phyloP scores from a whole-genome alignment of 2,797 vertebrate species.

The Sternarchorhynchus goeldii region DNA sequence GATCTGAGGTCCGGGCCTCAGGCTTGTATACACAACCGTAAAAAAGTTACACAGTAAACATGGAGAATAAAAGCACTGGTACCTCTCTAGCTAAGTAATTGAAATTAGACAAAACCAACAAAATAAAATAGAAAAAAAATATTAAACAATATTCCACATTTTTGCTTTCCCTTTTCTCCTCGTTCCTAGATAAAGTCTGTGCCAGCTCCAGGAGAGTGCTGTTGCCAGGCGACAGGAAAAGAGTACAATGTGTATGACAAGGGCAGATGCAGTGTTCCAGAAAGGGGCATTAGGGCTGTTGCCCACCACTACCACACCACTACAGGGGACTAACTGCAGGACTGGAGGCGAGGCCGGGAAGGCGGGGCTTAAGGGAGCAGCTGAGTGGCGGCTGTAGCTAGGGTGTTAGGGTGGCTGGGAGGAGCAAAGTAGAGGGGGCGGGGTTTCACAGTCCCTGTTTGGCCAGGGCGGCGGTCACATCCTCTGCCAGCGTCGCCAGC shows the following conservation, averaged over 20 bases:
- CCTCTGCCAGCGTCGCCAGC: conserved; percentile 93
- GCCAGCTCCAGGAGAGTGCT: conserved; percentile 35
- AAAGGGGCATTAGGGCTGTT: conserved; percentile 43
- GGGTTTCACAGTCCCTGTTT: conserved; percentile 98
- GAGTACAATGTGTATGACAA: conserved; percentile 24
- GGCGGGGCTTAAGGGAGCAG: background rate
- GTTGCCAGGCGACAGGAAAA: conserved; percentile 53
- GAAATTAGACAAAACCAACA: conserved; percentile 58
- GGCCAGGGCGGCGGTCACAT: conserved; percentile 95
- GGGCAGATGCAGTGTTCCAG: conserved; percentile 30
- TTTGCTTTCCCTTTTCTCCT: conserved; percentile 53
- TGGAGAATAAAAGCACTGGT: conserved; percentile 64
- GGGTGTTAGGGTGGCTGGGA: conserved; percentile 25
- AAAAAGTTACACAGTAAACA: conserved; percentile 63
- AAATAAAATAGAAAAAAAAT: conserved; percentile 48
- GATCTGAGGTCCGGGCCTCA: conserved; percentile 63
- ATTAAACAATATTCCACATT: conserved; percentile 63
- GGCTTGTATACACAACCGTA: conserved; percentile 68
- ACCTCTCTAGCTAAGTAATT: conserved; percentile 60
- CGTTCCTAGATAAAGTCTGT: conserved; percentile 46
- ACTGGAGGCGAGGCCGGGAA: conserved; percentile 16
- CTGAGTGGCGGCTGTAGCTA: conserved; percentile 9
- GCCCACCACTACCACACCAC: conserved; percentile 47
- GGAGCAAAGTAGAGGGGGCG: conserved; percentile 55
- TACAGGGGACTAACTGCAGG: conserved; percentile 40